Evolutionary conservation across 2,888 invertebrate species (phyloP), one percentile per base, ranked within the genome.

Genomic region (Diarsia brunnea): DNA sequence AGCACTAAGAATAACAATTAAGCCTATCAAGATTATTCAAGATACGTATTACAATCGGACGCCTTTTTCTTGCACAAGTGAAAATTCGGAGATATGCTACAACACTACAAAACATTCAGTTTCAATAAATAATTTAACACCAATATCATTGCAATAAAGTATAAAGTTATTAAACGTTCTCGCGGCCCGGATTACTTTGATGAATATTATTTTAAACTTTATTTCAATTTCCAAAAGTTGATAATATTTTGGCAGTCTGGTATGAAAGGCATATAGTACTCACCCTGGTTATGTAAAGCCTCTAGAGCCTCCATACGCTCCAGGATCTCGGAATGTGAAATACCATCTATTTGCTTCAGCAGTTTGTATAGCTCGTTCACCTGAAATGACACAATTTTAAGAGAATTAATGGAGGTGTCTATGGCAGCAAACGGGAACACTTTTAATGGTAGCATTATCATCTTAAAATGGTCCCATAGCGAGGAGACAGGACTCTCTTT

Each of bases 221-320:
- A 61, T 61, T 21, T 19, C 19, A 21, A 21, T 21, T 1, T 0
- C 0, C 0, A 10, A 63, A 45, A 21, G 21, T 45, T 31, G 1
- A 45, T 45, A 61, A 45, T 45, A 11, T 11, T 75, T 51, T 61
- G 27, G 19, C 49, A n/a, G 4, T n/a, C 10, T 60, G 19, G 58
- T 60, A 31, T 14, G 11, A 19, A 1, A 21, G 10, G 19, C 7
- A 12, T 3, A 24, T 45, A 10, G 63, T 27, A 69, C 75, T 92
- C 94, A 99, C 99, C 99, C 97, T 99, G 98, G 93, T 98, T 98
- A 91, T 99, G 99, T 11, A 99, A 95, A 5, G 98, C 97, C 94
- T 99, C 98, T 7, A 99, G 95, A 2, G 99, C 98, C 88, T 98
- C 97, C 97, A 99, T 97, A 74, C 99, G 97, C 88, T 99, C 98